Evolutionary conservation across 2,888 invertebrate genomes (phyloP).

Genomic region (Lasioglossum figueresi): DNA sequence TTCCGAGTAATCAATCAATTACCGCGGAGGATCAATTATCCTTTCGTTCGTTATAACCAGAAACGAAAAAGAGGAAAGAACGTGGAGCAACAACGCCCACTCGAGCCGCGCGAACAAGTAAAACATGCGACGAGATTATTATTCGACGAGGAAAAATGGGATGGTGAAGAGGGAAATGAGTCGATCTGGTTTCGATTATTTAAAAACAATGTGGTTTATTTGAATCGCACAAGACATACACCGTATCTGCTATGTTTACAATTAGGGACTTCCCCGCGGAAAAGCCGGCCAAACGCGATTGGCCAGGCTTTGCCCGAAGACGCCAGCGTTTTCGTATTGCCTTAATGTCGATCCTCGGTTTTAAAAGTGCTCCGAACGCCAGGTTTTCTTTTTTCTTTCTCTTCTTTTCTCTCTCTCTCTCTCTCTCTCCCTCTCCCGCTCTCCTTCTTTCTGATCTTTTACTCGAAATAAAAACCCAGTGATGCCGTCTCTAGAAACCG

Average conservation of each 20-base stretch:
- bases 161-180: background rate
- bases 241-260: conserved; percentile 83
- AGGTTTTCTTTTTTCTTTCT: conserved; percentile 33
- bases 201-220: conserved; percentile 84
- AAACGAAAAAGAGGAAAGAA: background rate
- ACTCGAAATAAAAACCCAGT: conserved; percentile 41
- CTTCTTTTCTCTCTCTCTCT: background rate
- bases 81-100: background rate
- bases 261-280: conserved; percentile 77
- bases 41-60: background rate
- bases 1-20: conserved; percentile 49
- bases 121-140: background rate
- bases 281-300: conserved; percentile 73
- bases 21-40: conserved; percentile 33
- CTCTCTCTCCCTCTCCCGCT: background rate
- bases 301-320: conserved; percentile 68
- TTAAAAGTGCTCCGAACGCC: conserved; percentile 71
- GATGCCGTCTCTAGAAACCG: conserved; percentile 73
- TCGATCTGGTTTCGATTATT: conserved; percentile 70
- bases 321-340: conserved; percentile 79
- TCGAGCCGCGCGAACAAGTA: background rate
- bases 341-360: conserved; percentile 81
- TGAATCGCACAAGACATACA: conserved; percentile 84
- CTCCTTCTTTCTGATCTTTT: background rate
- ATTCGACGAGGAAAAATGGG: background rate